These are phyloP conservation scores for Varanus komodoensis DNA, from an alignment of 2,113 vertebrate species.

Conservation along the genomic window DNA sequence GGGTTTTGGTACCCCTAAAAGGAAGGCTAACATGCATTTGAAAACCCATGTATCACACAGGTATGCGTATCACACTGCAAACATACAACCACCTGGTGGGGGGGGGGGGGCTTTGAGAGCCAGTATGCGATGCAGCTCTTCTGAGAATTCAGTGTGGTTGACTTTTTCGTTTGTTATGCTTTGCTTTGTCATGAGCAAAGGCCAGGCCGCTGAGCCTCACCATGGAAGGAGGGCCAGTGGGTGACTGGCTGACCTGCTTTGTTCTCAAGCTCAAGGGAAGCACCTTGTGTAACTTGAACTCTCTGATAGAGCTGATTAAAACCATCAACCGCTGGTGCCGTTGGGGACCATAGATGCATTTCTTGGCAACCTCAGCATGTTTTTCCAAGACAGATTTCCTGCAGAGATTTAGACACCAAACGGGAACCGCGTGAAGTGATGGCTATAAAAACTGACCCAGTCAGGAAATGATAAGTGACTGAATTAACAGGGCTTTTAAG, in stretches of 20 bases:
- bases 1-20: not conserved
- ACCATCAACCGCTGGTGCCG: conserved; percentile 49
- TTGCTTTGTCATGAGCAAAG: not conserved
- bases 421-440: conserved; percentile 25
- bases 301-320: conserved; percentile 40
- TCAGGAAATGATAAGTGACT: conserved; percentile 56
- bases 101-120: too few species aligned
- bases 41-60: not conserved
- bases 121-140: not conserved
- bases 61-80: not conserved
- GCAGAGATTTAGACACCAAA: conserved; percentile 40
- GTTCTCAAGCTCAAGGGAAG: not conserved
- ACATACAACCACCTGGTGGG: too few species aligned
- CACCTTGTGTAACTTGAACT: not conserved
- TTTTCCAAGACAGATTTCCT: conserved; percentile 67
- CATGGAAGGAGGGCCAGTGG: not conserved
- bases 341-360: conserved; percentile 53
- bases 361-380: conserved; percentile 45
- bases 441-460: not conserved
- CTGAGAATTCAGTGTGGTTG: not conserved
- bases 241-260: not conserved
- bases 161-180: not conserved
- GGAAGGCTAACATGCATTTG: not conserved
- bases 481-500: not conserved
- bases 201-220: not conserved